Percentiles rank a stretch among this genome's conserved stretches.
These are phyloP conservation scores for Polymixis lichenea DNA, from an alignment of 2,888 invertebrate species.

Conservation along the genomic window DNA sequence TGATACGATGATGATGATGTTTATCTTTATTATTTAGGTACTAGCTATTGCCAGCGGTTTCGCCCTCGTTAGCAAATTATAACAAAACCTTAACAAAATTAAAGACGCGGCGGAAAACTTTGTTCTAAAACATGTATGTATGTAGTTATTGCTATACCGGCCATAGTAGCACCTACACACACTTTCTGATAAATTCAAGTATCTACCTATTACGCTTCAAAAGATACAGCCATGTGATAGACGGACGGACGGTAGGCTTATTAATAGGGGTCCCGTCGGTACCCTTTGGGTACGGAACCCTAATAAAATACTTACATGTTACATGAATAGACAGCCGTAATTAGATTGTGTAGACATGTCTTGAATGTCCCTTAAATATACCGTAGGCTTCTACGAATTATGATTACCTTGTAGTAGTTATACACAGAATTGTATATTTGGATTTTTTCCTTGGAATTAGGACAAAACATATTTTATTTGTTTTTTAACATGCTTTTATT, in stretches of 20 bases:
- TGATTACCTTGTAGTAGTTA: background rate
- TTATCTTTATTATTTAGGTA: too few relatives aligned
- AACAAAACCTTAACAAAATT: too few relatives aligned
- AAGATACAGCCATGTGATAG: background rate
- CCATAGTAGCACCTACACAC: too few relatives aligned
- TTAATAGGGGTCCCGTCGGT: background rate
- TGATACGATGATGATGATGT: too few relatives aligned
- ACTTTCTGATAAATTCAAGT: too few relatives aligned
- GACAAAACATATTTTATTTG: background rate
- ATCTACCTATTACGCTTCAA: too few relatives aligned
- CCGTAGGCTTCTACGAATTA: background rate
- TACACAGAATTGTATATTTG: background rate
- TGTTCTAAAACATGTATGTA: too few relatives aligned
- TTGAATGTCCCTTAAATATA: background rate
- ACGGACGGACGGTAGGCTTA: background rate
- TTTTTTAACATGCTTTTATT: too few relatives aligned
- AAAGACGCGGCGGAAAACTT: too few relatives aligned
- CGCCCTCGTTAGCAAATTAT: too few relatives aligned
- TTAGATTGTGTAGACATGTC: background rate
- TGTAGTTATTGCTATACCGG: too few relatives aligned
- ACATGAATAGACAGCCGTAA: background rate
- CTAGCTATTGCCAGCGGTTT: too few relatives aligned
- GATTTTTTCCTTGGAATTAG: background rate
- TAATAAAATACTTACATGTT: background rate
- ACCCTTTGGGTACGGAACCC: background rate